These are phyloP conservation scores for Caloenas nicobarica DNA, from an alignment of 2,113 vertebrate genomes.

Conservation along the genomic window DNA sequence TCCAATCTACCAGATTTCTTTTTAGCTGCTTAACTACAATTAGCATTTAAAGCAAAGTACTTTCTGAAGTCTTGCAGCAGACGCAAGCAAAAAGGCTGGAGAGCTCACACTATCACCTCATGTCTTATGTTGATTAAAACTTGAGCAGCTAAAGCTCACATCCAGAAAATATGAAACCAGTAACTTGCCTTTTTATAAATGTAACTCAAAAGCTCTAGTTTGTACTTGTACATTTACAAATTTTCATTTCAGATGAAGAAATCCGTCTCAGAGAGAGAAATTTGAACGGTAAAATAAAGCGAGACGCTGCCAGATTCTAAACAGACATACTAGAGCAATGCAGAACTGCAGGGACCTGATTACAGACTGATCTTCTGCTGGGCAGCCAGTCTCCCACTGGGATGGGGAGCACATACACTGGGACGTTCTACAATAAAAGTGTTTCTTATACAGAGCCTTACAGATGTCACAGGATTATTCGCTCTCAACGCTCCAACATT, in stretches of 20 bases:
- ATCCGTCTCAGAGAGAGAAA: not conserved
- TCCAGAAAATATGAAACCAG: not conserved
- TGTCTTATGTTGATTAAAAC: not conserved
- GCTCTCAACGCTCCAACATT: not conserved
- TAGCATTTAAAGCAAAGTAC: not conserved
- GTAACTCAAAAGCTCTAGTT: not conserved
- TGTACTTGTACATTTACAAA: not conserved
- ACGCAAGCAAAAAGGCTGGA: not conserved
- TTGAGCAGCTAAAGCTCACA: not conserved
- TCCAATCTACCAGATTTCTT: not conserved
- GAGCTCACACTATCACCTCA: not conserved
- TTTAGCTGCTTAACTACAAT: not conserved
- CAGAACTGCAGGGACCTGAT: not conserved
- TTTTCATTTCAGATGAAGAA: conserved; percentile 11
- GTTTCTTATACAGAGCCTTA: not conserved
- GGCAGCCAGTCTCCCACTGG: not conserved
- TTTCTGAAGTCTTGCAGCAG: not conserved
- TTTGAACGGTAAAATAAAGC: not conserved
- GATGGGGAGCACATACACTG: not conserved
- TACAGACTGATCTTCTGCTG: not conserved
- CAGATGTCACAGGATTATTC: not conserved
- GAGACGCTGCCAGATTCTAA: not conserved
- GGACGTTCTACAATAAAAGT: not conserved
- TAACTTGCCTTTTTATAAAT: not conserved
- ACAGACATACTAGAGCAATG: not conserved